Evolutionary conservation across 1,140 invertebrate species (phyloP).

Genomic region (Aphelenchoides besseyi): DNA sequence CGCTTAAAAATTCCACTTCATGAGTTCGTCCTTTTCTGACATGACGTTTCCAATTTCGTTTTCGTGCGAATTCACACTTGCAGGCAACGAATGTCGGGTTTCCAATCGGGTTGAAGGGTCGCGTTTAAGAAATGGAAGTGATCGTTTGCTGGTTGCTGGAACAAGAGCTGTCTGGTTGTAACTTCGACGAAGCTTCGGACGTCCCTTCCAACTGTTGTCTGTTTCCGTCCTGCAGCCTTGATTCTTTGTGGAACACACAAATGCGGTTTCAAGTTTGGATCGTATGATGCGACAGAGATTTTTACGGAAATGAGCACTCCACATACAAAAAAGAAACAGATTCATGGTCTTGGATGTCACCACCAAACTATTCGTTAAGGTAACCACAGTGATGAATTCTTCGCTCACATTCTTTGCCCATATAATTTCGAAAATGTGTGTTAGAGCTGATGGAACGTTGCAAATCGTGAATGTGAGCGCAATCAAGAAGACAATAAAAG

Average conservation of each 20-base stretch:
- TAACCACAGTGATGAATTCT: constrained; percentile 37
- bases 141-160: constrained; percentile 6
- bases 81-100: constrained; percentile 9
- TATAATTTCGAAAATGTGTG: constrained; percentile 38
- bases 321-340: constrained; percentile 50
- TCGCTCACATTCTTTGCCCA: constrained; percentile 35
- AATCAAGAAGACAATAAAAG: constrained; percentile 46
- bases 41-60: not conserved
- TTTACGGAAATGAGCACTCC: constrained; percentile 47
- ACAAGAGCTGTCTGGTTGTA: not conserved
- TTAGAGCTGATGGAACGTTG: constrained; percentile 41
- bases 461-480: constrained; percentile 50
- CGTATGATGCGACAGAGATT: constrained; percentile 31
- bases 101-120: not conserved
- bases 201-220: not conserved
- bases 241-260: not conserved
- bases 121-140: not conserved
- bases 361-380: constrained; percentile 43
- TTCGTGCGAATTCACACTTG: not conserved
- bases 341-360: constrained; percentile 47
- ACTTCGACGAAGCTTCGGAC: not conserved
- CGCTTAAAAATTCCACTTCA: not conserved
- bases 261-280: not conserved
- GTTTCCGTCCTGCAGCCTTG: not conserved
- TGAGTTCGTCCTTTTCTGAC: not conserved